Evolutionary conservation across 1,140 invertebrate species (phyloP).

Genomic region (Drosophila dunni): DNA sequence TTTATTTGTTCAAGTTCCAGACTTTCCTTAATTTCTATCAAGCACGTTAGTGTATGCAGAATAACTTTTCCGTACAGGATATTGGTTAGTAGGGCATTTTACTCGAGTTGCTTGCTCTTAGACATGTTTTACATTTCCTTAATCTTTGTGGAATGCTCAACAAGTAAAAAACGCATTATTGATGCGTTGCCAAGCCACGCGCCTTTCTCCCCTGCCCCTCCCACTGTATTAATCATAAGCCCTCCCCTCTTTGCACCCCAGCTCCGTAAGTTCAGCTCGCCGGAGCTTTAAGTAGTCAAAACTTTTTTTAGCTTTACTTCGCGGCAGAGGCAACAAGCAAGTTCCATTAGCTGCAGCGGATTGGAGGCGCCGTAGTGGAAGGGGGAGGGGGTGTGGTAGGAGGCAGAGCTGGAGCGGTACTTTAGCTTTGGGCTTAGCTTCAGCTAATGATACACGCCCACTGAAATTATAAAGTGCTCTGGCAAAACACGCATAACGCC

Average conservation of each 20-base stretch:
- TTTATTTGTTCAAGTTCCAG: too few relatives aligned
- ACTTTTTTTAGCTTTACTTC: slow-evolving; percentile 38
- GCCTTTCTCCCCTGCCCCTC: background rate
- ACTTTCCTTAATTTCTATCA: too few relatives aligned
- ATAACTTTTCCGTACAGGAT: background rate
- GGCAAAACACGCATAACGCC: slow-evolving; percentile 54
- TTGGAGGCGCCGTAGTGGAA: slow-evolving; percentile 17
- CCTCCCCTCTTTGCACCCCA: background rate
- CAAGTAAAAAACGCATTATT: slow-evolving; percentile 65
- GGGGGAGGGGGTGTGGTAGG: background rate
- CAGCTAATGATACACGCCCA: slow-evolving; percentile 68
- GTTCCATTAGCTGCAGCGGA: slow-evolving; percentile 69
- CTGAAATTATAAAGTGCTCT: slow-evolving; percentile 68
- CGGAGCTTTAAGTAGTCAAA: slow-evolving; percentile 31
- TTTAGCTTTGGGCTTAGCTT: slow-evolving; percentile 43
- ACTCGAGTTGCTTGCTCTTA: background rate
- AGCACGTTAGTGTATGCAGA: too few relatives aligned
- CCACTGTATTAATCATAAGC: background rate
- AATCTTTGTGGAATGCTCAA: slow-evolving; percentile 51
- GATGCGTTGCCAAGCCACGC: slow-evolving; percentile 68
- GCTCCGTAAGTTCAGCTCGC: background rate
- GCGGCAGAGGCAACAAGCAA: slow-evolving; percentile 58
- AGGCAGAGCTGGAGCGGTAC: slow-evolving; percentile 6
- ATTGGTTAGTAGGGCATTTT: background rate
- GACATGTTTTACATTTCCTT: slow-evolving; percentile 33